phyloP scores from a whole-genome alignment of 2,797 vertebrate species.

The Rhyacichthys aspro region DNA sequence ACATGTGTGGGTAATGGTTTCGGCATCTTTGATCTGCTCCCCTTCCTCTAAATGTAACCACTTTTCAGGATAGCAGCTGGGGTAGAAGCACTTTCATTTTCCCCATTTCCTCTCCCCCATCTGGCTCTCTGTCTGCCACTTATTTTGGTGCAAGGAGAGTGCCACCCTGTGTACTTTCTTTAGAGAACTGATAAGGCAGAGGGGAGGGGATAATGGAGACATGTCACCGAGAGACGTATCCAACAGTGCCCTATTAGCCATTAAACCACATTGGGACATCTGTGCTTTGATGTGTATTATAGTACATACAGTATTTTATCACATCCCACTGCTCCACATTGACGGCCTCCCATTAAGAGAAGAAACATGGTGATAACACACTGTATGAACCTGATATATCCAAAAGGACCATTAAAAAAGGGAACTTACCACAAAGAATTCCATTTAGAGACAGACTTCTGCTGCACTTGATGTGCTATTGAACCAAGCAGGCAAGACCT shows the following conservation, averaged over 20 bases:
- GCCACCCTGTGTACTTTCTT: conserved; percentile 55
- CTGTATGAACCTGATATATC: conserved; percentile 19
- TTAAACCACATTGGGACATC: conserved; percentile 33
- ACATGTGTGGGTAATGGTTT: conserved; percentile 62
- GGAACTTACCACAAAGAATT: conserved; percentile 31
- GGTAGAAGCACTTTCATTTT: conserved; percentile 64
- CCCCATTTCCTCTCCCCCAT: conserved; percentile 70
- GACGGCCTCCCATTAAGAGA: conserved; percentile 27
- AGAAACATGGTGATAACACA: conserved; percentile 7
- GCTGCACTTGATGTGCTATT: conserved; percentile 37
- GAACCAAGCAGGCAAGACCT: conserved; percentile 39
- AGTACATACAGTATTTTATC: conserved; percentile 15
- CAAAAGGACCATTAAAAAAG: conserved; percentile 33
- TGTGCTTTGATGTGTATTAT: conserved; percentile 36
- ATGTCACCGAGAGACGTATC: conserved; percentile 58
- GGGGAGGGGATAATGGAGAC: conserved; percentile 62
- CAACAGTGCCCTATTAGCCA: conserved; percentile 43
- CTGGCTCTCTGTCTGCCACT: conserved; percentile 63
- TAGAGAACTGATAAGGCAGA: conserved; percentile 46
- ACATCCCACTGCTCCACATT: conserved; percentile 8
- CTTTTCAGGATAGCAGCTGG: conserved; percentile 74
- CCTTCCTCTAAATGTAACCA: conserved; percentile 63
- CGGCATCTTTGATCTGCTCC: conserved; percentile 63
- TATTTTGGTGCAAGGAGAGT: conserved; percentile 53
- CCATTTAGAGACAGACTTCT: conserved; percentile 37